A percentile compares a stretch with the other conserved stretches of the same genome.
These are phyloP conservation scores for Pegoplata infirma DNA, from an alignment of 2,888 invertebrate species.

Conservation along the genomic window DNA sequence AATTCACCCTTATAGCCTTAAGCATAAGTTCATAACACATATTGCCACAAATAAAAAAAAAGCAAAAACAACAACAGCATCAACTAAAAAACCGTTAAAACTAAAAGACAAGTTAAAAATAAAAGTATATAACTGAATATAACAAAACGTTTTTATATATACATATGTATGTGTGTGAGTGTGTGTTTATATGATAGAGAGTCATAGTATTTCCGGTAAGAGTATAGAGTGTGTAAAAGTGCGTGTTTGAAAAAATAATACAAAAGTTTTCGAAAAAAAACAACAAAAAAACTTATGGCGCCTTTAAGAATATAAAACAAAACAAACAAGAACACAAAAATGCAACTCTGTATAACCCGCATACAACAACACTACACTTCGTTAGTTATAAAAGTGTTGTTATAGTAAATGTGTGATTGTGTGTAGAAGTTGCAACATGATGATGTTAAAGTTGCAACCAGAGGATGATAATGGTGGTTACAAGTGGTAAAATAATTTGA, in stretches of 20 bases:
- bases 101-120: slow-evolving; percentile 20
- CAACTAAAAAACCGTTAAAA: neutral
- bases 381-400: neutral
- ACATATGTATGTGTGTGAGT: no score
- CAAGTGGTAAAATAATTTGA: slow-evolving; percentile 48
- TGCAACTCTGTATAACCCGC: slow-evolving; percentile 45
- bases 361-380: slow-evolving; percentile 4
- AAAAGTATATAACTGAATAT: neutral
- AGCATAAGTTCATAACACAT: slow-evolving; percentile 13
- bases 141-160: slow-evolving; percentile 43
- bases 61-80: neutral
- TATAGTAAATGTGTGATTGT: slow-evolving; percentile 30
- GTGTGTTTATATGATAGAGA: slow-evolving; percentile 38
- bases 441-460: no score
- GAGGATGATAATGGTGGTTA: slow-evolving; percentile 33
- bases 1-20: slow-evolving; percentile 44
- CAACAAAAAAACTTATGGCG: slow-evolving; percentile 23
- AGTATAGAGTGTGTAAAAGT: slow-evolving; percentile 9
- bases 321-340: no score
- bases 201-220: slow-evolving; percentile 8
- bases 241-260: neutral
- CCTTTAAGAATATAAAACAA: slow-evolving; percentile 43
- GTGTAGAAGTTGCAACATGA: slow-evolving; percentile 32
- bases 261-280: neutral
- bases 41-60: neutral